A percentile compares a stretch with the other conserved stretches of the same genome.
Conservation (phyloP, 2,888 invertebrate species). For the Ochropacha duplaris region DNA sequence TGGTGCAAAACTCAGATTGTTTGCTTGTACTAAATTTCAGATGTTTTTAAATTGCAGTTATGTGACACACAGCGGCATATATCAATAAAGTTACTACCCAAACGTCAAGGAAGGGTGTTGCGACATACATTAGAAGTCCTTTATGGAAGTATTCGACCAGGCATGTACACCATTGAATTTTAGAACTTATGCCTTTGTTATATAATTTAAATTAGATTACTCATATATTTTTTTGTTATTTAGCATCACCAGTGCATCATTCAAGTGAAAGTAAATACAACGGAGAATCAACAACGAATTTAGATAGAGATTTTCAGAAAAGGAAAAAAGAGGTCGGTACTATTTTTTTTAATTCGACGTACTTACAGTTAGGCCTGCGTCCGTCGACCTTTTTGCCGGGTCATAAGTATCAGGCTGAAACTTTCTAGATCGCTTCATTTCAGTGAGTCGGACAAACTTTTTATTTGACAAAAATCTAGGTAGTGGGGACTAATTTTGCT, state of each 20-base stretch:
- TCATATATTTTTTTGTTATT: conserved; percentile 17
- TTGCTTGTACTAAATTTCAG: no score
- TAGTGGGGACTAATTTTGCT: no score
- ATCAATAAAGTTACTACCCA: conserved; percentile 91
- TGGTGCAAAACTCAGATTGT: no score
- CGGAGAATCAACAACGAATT: conserved; percentile 85
- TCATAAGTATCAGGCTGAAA: no score
- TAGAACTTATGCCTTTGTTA: background rate
- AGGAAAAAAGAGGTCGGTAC: conserved; percentile 89
- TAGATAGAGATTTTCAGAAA: conserved; percentile 92
- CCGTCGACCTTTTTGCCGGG: no score
- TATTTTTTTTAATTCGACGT: no score
- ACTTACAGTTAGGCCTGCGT: no score
- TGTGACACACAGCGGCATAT: conserved; percentile 94
- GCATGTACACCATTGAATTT: conserved; percentile 34
- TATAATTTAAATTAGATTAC: background rate
- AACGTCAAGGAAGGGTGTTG: conserved; percentile 92
- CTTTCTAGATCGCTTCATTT: no score
- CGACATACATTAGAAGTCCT: conserved; percentile 90
- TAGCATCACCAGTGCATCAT: conserved; percentile 75
- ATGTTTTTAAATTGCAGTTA: conserved; percentile 72
- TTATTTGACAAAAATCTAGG: no score
- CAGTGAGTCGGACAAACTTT: no score
- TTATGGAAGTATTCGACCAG: conserved; percentile 84
- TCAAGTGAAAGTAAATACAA: conserved; percentile 69